These are phyloP conservation scores for Cosmopolites sordidus DNA, from an alignment of 2,888 invertebrate genomes.

Conservation along the genomic window DNA sequence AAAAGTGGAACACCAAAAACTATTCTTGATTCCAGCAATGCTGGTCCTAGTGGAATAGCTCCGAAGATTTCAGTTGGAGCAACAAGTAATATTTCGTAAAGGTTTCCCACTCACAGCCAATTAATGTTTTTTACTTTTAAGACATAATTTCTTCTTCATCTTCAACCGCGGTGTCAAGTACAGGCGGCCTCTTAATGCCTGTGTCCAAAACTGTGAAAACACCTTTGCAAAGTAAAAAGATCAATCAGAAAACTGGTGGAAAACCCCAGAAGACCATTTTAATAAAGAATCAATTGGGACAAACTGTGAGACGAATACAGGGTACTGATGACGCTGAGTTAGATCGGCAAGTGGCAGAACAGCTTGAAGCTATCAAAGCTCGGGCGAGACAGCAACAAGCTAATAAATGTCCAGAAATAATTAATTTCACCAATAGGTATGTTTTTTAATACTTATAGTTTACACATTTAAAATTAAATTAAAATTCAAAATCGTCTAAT, in stretches of 20 bases:
- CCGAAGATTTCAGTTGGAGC: slow-evolving; percentile 6
- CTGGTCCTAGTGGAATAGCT: slow-evolving; percentile 17
- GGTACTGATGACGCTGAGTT: slow-evolving; percentile 41
- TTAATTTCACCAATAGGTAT: slow-evolving; percentile 21
- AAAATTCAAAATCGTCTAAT: background rate
- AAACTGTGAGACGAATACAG: slow-evolving; percentile 38
- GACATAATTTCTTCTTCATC: background rate
- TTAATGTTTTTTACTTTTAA: background rate
- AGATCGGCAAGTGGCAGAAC: slow-evolving; percentile 45
- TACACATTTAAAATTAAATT: background rate
- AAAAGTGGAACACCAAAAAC: slow-evolving; percentile 33
- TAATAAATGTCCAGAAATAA: slow-evolving; percentile 24
- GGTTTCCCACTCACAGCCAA: background rate
- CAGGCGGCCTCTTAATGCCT: slow-evolving; percentile 18
- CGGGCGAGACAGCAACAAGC: slow-evolving; percentile 29
- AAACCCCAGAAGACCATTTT: slow-evolving; percentile 43
- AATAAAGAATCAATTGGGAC: slow-evolving; percentile 46
- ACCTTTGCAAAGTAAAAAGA: slow-evolving; percentile 16
- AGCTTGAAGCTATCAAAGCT: slow-evolving; percentile 47
- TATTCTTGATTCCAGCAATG: slow-evolving; percentile 13
- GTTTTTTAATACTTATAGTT: background rate
- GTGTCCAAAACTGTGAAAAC: slow-evolving; percentile 10
- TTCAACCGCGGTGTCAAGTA: slow-evolving; percentile 2
- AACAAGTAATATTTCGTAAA: background rate
- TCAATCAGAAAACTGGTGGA: slow-evolving; percentile 3